Percentiles rank a stretch among this genome's conserved stretches.
These are phyloP conservation scores for Cotesia typhae DNA, from an alignment of 1,140 invertebrate species.

Conservation along the genomic window DNA sequence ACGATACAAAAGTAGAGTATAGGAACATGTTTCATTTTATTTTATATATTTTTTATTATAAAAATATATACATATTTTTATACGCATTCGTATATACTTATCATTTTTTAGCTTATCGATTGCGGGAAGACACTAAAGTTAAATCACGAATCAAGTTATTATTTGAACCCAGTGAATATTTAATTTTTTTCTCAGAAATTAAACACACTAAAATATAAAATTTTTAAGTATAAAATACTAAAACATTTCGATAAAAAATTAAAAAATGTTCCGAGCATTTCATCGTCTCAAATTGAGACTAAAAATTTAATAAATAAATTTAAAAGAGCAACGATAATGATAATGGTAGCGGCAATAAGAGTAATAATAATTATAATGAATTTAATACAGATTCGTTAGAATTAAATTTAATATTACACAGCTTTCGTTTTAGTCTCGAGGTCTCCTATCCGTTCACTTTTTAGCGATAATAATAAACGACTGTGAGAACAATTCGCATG, in stretches of 20 bases:
- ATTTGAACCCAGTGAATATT: not conserved
- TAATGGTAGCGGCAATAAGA: too few species aligned
- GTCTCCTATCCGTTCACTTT: conserved; percentile 40
- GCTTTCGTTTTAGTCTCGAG: conserved; percentile 29
- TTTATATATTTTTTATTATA: conserved; percentile 3
- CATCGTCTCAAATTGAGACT: too few species aligned
- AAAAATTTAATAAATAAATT: too few species aligned
- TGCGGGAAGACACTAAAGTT: not conserved
- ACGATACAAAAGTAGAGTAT: conserved; percentile 10
- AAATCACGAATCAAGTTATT: conserved; percentile 9
- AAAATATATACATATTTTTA: not conserved
- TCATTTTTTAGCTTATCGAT: not conserved
- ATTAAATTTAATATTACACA: conserved; percentile 8
- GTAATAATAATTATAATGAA: too few species aligned
- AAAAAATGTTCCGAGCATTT: too few species aligned
- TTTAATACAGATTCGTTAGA: not conserved
- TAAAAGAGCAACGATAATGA: too few species aligned
- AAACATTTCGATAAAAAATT: not conserved
- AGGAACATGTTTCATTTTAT: conserved; percentile 19
- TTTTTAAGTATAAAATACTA: not conserved
- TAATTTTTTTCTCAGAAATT: conserved; percentile 5
- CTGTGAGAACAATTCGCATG: conserved; percentile 53
- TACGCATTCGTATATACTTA: too few species aligned
- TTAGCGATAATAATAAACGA: conserved; percentile 40
- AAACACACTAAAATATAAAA: too few species aligned